These are phyloP conservation scores for Orthonyx spaldingii DNA, from an alignment of 2,113 vertebrate species.

Conservation along the genomic window DNA sequence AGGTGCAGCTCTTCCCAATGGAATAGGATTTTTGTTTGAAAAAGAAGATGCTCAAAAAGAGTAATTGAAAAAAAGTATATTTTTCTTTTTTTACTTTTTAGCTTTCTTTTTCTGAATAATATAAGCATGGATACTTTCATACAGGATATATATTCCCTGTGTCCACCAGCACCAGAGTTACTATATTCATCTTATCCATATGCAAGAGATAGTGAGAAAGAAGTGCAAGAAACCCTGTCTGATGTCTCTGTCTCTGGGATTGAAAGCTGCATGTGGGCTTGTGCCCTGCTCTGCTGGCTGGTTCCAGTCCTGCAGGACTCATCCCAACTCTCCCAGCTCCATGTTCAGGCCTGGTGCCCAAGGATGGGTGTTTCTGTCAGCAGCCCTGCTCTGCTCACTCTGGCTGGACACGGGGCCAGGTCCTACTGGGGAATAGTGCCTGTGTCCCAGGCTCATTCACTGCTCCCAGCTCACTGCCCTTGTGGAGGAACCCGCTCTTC, in stretches of 20 bases:
- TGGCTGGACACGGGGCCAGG: not conserved
- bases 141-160: not conserved
- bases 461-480: not conserved
- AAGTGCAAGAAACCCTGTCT: not conserved
- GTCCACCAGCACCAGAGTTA: not conserved
- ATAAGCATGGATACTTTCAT: not conserved
- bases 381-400: not conserved
- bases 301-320: not conserved
- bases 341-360: not conserved
- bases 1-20: not conserved
- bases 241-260: not conserved
- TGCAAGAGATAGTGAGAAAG: not conserved
- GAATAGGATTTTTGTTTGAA: not conserved
- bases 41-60: not conserved
- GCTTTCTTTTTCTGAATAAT: not conserved
- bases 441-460: not conserved
- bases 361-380: not conserved
- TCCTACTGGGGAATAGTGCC: not conserved
- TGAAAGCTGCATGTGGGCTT: not conserved
- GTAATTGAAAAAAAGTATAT: not conserved
- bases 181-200: not conserved
- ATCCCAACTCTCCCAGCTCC: rapidly evolving
- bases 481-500: not conserved
- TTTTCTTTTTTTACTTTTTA: not conserved
- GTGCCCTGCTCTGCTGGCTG: not conserved